A percentile compares a stretch with the other conserved stretches of the same genome.
phyloP scores from a whole-genome alignment of 1,140 invertebrate species.

The Drosophila hydei region DNA sequence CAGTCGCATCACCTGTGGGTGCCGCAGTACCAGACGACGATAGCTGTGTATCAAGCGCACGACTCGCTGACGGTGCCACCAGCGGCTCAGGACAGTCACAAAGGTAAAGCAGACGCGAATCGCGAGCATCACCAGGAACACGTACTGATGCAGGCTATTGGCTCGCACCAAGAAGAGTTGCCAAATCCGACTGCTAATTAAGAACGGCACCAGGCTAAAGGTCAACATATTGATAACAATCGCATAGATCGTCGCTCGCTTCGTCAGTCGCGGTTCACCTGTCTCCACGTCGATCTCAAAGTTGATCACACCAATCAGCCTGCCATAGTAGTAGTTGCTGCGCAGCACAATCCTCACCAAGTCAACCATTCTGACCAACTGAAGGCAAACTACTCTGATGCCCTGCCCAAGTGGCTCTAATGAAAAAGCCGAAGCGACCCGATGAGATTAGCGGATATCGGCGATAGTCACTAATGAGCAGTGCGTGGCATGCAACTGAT shows the following conservation, averaged over 20 bases:
- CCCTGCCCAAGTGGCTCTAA: not conserved
- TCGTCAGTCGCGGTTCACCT: not conserved
- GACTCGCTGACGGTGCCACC: conserved; percentile 35
- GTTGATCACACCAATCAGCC: conserved; percentile 28
- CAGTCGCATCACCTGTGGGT: conserved; percentile 25
- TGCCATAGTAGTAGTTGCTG: conserved; percentile 16
- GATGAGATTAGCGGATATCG: conserved; percentile 6
- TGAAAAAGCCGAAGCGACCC: not conserved
- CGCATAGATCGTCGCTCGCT: conserved; percentile 7
- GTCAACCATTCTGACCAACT: conserved; percentile 14
- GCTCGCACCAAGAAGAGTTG: not conserved
- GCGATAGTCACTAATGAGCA: conserved; percentile 11
- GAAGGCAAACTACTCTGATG: not conserved
- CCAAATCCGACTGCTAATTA: not conserved
- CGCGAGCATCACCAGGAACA: conserved; percentile 34
- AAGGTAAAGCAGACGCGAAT: conserved; percentile 39
- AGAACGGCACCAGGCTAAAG: conserved; percentile 10
- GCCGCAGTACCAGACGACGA: conserved; percentile 10
- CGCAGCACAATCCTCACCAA: not conserved
- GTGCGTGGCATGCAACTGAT: not conserved
- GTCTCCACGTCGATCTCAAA: conserved; percentile 28
- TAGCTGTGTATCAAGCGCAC: conserved; percentile 22
- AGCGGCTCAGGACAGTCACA: conserved; percentile 43
- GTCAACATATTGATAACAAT: not conserved
- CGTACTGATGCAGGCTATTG: conserved; percentile 37